Base-by-base conservation (phyloP, 2,888 invertebrate species). In the Digitonthophagus gazella region DNA sequence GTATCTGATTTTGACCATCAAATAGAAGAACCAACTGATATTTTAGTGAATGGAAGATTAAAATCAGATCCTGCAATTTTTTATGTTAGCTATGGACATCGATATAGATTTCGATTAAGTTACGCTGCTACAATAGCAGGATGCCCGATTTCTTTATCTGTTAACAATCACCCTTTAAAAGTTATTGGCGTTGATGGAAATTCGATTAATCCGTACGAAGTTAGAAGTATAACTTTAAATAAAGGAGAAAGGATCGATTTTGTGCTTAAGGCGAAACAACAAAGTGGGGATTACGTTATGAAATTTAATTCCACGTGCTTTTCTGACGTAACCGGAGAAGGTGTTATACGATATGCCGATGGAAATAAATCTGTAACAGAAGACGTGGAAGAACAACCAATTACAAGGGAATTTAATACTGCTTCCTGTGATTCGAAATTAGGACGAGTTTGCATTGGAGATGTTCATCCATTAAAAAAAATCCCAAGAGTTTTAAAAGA, bases 211-310 rank as follows among this genome's bases (percentile, higher is more conserved):
- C 86, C 90, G 0, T 84, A 87, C 73, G 82, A 85, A 69, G 88
- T 87, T 1, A 82, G 82, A 58, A 85, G 87, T 3, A 83, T 91
- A 56, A 85, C 84, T 66, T 76, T 92, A 28, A 86, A 87, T 2
- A 87, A 89, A 83, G 93, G 93, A 2, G 93, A 94, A 80, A 85
- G 93, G 66, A 87, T 89, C 6, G 93, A 93, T 81, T 90, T 93
- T 75, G 85, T 93, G 66, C 75, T 94, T 67, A 86, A 87, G 67
- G 88, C 92, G 8, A 86, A 86, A 75, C 86, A 85, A 77, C 80
- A 81, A 19, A 78, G 84, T 0, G 85, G 85, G 14, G 84, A 84
- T 2, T 92, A 92, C 77, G 87, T 87, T 83, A 85, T 93, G 68
- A 85, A 83, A 75, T 87, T 87, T 15, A 86, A 86, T 0, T 84